phyloP scores from a whole-genome alignment of 2,888 invertebrate genomes.

The Acronicta psi region DNA sequence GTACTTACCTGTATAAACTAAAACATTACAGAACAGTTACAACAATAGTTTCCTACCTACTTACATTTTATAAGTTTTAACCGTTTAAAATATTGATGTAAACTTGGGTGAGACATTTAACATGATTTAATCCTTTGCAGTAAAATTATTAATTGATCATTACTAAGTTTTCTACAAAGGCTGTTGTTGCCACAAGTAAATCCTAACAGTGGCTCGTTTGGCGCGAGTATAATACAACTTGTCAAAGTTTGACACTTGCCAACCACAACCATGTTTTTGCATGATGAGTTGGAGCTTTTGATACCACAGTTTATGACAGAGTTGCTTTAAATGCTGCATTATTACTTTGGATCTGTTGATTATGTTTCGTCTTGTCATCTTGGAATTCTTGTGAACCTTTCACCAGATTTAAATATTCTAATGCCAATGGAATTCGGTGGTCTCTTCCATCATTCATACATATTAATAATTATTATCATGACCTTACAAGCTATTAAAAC shows the following conservation, averaged over 20 bases:
- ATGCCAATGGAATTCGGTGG: neutral
- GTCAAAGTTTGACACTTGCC: conserved; percentile 61
- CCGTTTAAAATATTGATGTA: too few relatives aligned
- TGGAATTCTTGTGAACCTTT: conserved; percentile 11
- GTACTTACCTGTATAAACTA: too few relatives aligned
- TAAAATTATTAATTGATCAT: neutral
- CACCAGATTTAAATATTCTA: neutral
- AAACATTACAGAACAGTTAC: too few relatives aligned
- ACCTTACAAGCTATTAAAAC: conserved; percentile 16
- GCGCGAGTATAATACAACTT: conserved; percentile 39
- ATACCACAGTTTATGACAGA: conserved; percentile 41
- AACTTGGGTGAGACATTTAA: too few relatives aligned
- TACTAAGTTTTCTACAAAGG: conserved; percentile 12
- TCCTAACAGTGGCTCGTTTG: conserved; percentile 18
- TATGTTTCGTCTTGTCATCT: conserved; percentile 35
- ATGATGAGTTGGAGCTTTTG: conserved; percentile 49
- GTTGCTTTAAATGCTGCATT: conserved; percentile 34
- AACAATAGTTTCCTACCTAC: too few relatives aligned
- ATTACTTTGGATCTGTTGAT: conserved; percentile 41
- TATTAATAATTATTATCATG: neutral
- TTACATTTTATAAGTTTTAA: too few relatives aligned
- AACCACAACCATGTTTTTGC: conserved; percentile 41
- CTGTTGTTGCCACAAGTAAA: conserved; percentile 15
- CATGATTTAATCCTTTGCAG: too few relatives aligned
- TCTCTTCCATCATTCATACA: conserved; percentile 4